phyloP scores from a whole-genome alignment of 2,797 vertebrate genomes.

The Notolabrus celidotus region DNA sequence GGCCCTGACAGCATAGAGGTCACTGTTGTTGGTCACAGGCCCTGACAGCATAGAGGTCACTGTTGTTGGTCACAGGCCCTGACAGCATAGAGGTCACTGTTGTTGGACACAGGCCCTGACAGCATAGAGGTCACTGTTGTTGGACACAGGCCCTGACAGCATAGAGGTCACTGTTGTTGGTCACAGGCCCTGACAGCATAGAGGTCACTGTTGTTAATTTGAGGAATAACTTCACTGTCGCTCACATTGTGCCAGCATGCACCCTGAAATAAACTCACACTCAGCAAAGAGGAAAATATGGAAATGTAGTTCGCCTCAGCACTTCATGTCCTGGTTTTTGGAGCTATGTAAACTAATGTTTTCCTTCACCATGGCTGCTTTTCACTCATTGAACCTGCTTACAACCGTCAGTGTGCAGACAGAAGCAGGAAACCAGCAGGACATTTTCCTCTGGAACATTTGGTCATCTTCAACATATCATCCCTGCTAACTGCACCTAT shows the following conservation, averaged over 20 bases:
- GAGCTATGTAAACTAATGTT: constrained; percentile 31
- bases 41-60: too few species aligned
- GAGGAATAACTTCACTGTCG: constrained; percentile 30
- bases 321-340: constrained; percentile 6
- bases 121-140: too few species aligned
- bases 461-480: constrained; percentile 59
- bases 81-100: too few species aligned
- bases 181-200: too few species aligned
- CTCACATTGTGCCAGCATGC: constrained; percentile 57
- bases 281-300: constrained; percentile 43
- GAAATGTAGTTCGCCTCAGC: constrained; percentile 42
- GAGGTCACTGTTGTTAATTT: neutral
- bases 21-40: too few species aligned
- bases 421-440: constrained; percentile 64
- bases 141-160: too few species aligned
- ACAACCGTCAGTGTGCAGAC: constrained; percentile 47
- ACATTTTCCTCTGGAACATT: constrained; percentile 74
- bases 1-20: too few species aligned
- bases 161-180: too few species aligned
- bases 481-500: constrained; percentile 58
- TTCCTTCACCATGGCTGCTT: constrained; percentile 50
- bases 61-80: too few species aligned
- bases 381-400: constrained; percentile 59
- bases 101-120: too few species aligned
- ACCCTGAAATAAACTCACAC: constrained; percentile 48